Evolutionary conservation across 2,797 vertebrate genomes (phyloP), one percentile per base, ranked within the genome.

Genomic region (Dipus sagitta): DNA sequence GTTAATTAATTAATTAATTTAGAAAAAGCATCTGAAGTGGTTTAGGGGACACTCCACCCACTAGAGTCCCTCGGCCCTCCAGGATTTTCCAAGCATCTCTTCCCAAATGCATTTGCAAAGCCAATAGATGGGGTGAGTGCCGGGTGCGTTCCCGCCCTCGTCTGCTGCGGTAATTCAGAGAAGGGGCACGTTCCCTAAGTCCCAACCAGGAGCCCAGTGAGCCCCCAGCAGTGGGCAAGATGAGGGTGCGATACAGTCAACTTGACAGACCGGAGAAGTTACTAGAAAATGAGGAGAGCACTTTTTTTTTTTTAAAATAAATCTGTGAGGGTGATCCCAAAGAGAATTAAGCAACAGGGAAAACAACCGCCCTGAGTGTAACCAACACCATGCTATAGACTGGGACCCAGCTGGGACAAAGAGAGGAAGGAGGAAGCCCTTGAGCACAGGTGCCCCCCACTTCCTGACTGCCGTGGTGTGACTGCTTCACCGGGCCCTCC

Each of bases 91-190:
- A 82, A 78, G n/a, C n/a, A 42, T 60, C 62, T 78, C 67, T 79
- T 28, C 20, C n/a, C 71, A 68, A 64, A 34, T 28, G 32, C n/a
- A 24, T 76, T 38, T n/a, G 24, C 47, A 70, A 94, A 87, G 72
- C 47, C 24, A 21, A 20, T 42, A 8, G 28, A 75, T 14, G 3
- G 78, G 18, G 68, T 38, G 62, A 76, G n/a, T 60, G 67, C 0
- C 67, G 72, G 30, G 5, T 9, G 67, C 20, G 32, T 70, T 68
- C 54, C 72, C 52, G 28, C 42, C 88, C 62, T 77, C 24, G 65
- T n/a, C 70, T 75, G 28, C 70, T 74, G 64, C 0, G 18, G 26
- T 30, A 71, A 95, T 68, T 85, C 82, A 24, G 87, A 95, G 87
- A 81, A 8, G 2, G 6, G 20, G 3, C 0, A 3, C 54, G 30